These are phyloP conservation scores for Mastomys coucha DNA, from an alignment of 2,113 vertebrate species.

Conservation along the genomic window DNA sequence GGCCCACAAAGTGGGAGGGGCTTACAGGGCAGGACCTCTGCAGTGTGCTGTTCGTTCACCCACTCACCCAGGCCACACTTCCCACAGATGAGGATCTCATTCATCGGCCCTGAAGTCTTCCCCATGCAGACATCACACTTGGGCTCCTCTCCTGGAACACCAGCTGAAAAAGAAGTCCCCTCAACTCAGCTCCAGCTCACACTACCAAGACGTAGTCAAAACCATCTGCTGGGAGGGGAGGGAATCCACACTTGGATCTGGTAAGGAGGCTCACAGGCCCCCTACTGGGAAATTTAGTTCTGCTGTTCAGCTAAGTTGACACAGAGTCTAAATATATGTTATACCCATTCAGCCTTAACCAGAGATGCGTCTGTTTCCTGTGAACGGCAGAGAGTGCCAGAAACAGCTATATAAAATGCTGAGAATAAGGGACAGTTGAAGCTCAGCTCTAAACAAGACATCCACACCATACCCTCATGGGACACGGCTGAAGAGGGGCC, in stretches of 20 bases:
- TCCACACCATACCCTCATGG: background rate
- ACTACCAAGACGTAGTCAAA: background rate
- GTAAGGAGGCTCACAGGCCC: background rate
- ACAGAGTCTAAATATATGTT: background rate
- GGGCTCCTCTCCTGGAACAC: conserved; percentile 95
- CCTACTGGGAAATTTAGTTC: background rate
- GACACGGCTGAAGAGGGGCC: too few relatives aligned
- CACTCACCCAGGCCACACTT: conserved; percentile 97
- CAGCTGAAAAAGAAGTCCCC: conserved; percentile 87
- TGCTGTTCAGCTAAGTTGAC: background rate
- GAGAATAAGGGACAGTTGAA: too few relatives aligned
- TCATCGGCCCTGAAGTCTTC: conserved; percentile 86
- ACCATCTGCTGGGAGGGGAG: background rate
- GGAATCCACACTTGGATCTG: too few relatives aligned
- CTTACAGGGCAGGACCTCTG: background rate
- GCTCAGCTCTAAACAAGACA: background rate
- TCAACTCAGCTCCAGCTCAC: background rate
- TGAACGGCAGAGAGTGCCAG: background rate
- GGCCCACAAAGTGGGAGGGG: background rate
- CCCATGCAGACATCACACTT: conserved; percentile 94
- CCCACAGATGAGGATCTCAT: conserved; percentile 97
- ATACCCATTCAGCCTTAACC: background rate
- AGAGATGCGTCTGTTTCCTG: background rate
- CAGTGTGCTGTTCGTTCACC: rapidly evolving
- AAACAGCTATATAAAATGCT: too few relatives aligned